phyloP scores from a whole-genome alignment of 2,113 vertebrate genomes.

The Mohoua ochrocephala region DNA sequence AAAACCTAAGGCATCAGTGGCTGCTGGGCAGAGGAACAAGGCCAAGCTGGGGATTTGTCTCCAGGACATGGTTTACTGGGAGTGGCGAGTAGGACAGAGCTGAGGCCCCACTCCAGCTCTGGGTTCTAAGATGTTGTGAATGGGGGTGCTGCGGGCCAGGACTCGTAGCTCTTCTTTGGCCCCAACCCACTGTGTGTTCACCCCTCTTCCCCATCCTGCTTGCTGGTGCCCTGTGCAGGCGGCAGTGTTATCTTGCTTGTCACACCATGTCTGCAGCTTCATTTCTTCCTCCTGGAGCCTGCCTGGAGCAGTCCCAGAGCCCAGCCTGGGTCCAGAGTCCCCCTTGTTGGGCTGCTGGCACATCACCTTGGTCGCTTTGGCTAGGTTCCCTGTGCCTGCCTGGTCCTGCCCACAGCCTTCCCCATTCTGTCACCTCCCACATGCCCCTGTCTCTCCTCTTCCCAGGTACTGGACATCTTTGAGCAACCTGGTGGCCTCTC shows the following conservation, averaged over 20 bases:
- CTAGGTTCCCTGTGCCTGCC: not conserved
- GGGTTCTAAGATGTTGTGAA: not conserved
- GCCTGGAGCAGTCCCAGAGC: not conserved
- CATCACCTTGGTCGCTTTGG: not conserved
- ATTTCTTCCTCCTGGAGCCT: not conserved
- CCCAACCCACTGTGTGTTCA: not conserved
- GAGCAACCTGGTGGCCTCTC: conserved; percentile 91
- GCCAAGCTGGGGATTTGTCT: not conserved
- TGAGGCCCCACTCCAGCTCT: not conserved
- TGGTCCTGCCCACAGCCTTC: not conserved
- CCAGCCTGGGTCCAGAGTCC: not conserved
- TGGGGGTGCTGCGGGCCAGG: not conserved
- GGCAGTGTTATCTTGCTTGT: not conserved
- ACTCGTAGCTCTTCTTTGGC: not conserved
- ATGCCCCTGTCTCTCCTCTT: not conserved
- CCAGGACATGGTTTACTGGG: not conserved
- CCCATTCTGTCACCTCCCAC: not conserved
- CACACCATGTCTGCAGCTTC: not conserved
- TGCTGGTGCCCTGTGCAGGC: not conserved
- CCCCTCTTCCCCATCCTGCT: not conserved
- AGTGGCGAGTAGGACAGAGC: not conserved
- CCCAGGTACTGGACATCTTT: conserved; percentile 91
- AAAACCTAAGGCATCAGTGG: no score
- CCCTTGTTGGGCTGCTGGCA: not conserved
- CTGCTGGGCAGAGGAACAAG: not conserved